Percentiles rank a stretch among this genome's conserved stretches.
phyloP scores from a whole-genome alignment of 2,797 vertebrate genomes.

The Spheniscus humboldti region DNA sequence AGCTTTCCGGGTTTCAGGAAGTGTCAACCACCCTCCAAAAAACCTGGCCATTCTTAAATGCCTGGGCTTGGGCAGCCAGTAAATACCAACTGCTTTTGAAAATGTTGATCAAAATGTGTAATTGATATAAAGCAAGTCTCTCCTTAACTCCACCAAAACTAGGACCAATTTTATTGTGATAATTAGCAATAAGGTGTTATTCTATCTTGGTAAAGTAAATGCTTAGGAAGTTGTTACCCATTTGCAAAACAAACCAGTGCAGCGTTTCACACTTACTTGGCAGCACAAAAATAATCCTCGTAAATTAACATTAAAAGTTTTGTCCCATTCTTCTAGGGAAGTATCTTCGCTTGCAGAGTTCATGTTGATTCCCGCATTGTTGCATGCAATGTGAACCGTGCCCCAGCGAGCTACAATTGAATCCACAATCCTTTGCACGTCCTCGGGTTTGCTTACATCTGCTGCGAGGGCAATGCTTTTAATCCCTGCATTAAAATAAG shows the following conservation, averaged over 20 bases:
- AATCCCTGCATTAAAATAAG: slow-evolving; percentile 50
- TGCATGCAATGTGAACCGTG: slow-evolving; percentile 76
- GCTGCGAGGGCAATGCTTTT: slow-evolving; percentile 66
- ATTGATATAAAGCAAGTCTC: neutral
- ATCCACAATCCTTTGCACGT: slow-evolving; percentile 76
- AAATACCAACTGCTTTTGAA: neutral
- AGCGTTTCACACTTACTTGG: slow-evolving; percentile 71
- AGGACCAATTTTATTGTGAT: neutral
- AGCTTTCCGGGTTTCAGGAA: neutral
- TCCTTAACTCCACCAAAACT: neutral
- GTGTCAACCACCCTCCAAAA: neutral
- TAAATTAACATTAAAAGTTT: slow-evolving; percentile 81
- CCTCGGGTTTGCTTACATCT: slow-evolving; percentile 80
- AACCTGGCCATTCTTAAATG: neutral
- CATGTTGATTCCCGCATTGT: slow-evolving; percentile 82
- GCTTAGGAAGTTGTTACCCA: neutral
- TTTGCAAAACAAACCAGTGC: neutral
- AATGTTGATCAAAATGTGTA: neutral
- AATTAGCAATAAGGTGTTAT: neutral
- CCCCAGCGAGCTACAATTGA: slow-evolving; percentile 76
- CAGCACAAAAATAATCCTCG: slow-evolving; percentile 84
- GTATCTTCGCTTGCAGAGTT: slow-evolving; percentile 83
- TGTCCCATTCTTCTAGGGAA: slow-evolving; percentile 80
- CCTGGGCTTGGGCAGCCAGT: neutral
- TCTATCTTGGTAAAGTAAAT: neutral